Evolutionary conservation across 2,797 vertebrate genomes (phyloP), one percentile per base, ranked within the genome.

Genomic region (Antrozous pallidus): DNA sequence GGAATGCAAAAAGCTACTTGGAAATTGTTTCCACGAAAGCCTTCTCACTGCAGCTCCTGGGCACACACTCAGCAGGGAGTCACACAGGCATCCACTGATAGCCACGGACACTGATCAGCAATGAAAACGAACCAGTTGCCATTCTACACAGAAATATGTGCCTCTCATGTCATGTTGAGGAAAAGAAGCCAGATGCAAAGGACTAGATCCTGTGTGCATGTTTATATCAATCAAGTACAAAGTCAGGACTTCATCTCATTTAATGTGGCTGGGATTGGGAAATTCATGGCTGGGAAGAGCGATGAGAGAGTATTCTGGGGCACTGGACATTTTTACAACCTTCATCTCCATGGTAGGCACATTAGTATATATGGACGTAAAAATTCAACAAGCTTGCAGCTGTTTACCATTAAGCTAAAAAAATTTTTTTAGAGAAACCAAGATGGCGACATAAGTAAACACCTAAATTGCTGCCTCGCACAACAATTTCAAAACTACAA

Each of bases 81-180:
- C 0, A 26, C 22, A 3, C 0, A 0, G 0, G 28, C 0, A 2
- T 13, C 24, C 40, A 2, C 49, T 54, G 16, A 54, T 38, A 31
- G 70, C 18, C 70, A 45, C 0, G 1, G 28, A 38, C 8, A n/a
- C 36, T 17, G 16, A 63, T 1, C 0, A 10, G 24, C 22, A 16
- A 11, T 11, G 69, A 82, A 61, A 28, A 8, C 18, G 69, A n/a
- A 45, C 51, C 31, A 14, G 45, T 7, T 18, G 0, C 16, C 17
- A 0, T 1, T 1, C 38, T 12, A 67, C 18, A 18, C 24, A 38
- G 5, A 54, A 26, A 36, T 4, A 22, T 0, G 13, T 11, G 17
- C 28, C 42, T 38, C 40, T 67, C 45, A 28, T 13, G 22, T 28
- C 2, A 71, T 2, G 36, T 0, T 38, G 58, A 26, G 3, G 3